These are phyloP conservation scores for Spodoptera litura DNA, from an alignment of 1,140 invertebrate genomes.

Conservation along the genomic window DNA sequence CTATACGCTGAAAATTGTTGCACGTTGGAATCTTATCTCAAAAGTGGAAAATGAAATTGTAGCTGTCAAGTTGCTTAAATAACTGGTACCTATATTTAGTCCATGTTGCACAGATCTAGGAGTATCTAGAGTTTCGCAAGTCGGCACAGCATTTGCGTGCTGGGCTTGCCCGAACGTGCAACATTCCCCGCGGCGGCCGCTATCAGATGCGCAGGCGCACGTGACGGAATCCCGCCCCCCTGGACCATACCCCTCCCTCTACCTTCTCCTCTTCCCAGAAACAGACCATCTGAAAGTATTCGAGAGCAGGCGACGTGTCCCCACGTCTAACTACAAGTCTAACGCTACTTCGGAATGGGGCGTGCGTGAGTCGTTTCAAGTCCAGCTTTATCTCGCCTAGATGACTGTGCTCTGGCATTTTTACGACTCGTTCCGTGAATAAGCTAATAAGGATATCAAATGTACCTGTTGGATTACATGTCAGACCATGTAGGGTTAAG, in stretches of 20 bases:
- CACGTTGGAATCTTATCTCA: not conserved
- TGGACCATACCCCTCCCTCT: conserved; percentile 43
- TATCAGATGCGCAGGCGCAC: conserved; percentile 74
- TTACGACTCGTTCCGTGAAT: conserved; percentile 50
- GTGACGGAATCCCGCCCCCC: conserved; percentile 70
- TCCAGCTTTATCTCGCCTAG: conserved; percentile 52
- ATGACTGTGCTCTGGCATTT: conserved; percentile 47
- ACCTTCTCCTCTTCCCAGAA: conserved; percentile 60
- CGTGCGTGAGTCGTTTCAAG: conserved; percentile 54
- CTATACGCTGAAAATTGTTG: not conserved
- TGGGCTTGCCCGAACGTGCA: conserved; percentile 56
- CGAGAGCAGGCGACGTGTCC: conserved; percentile 48
- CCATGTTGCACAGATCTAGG: conserved; percentile 35
- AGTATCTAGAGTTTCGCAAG: conserved; percentile 37
- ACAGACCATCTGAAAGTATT: conserved; percentile 58
- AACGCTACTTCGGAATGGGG: conserved; percentile 51
- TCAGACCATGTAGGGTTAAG: conserved; percentile 38
- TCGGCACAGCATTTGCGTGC: conserved; percentile 60
- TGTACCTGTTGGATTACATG: conserved; percentile 41
- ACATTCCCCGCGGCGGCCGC: conserved; percentile 59
- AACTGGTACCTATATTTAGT: not conserved
- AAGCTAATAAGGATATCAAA: conserved; percentile 49
- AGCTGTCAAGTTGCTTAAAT: not conserved
- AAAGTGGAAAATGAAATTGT: not conserved
- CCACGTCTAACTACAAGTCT: conserved; percentile 53